Conservation (phyloP, 2,113 vertebrate species). For the Notothenia coriiceps region DNA sequence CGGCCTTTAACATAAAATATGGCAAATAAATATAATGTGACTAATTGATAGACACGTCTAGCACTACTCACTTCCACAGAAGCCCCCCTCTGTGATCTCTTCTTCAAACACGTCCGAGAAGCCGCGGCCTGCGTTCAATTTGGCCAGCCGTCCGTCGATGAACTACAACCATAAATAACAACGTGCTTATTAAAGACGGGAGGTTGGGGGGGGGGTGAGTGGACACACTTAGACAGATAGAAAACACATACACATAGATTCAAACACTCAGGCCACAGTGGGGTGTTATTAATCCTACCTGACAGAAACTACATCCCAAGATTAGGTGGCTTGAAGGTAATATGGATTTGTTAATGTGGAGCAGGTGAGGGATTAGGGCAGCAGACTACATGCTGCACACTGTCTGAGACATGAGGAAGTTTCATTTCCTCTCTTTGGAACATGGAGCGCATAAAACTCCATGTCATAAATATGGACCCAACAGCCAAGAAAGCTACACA, state of each 20-base stretch:
- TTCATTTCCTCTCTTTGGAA: conserved; percentile 85
- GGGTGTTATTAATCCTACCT: conserved; percentile 78
- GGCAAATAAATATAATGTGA: conserved; percentile 50
- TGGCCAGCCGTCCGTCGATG: conserved; percentile 96
- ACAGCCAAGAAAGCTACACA: conserved; percentile 57
- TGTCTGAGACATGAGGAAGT: conserved; percentile 80
- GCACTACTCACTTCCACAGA: conserved; percentile 91
- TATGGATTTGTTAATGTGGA: conserved; percentile 80
- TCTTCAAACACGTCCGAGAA: conserved; percentile 97
- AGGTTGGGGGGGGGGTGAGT: not conserved
- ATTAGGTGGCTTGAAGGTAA: conserved; percentile 78
- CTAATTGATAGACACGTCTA: conserved; percentile 64
- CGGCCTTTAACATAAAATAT: conserved; percentile 34
- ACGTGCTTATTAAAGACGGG: conserved; percentile 78
- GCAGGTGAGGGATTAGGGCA: conserved; percentile 83
- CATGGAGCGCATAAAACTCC: conserved; percentile 75
- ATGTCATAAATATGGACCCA: conserved; percentile 79
- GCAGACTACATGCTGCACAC: conserved; percentile 71
- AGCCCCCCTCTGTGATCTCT: conserved; percentile 96
- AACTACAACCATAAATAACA: conserved; percentile 90
- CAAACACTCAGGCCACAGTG: conserved; percentile 62
- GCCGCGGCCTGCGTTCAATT: conserved; percentile 94
- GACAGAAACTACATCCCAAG: conserved; percentile 75
- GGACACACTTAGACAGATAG: conserved; percentile 51
- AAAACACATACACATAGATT: conserved; percentile 45